Percentiles rank a stretch among this genome's conserved stretches.
phyloP scores from a whole-genome alignment of 2,888 invertebrate species.

The Trichogramma evanescens region DNA sequence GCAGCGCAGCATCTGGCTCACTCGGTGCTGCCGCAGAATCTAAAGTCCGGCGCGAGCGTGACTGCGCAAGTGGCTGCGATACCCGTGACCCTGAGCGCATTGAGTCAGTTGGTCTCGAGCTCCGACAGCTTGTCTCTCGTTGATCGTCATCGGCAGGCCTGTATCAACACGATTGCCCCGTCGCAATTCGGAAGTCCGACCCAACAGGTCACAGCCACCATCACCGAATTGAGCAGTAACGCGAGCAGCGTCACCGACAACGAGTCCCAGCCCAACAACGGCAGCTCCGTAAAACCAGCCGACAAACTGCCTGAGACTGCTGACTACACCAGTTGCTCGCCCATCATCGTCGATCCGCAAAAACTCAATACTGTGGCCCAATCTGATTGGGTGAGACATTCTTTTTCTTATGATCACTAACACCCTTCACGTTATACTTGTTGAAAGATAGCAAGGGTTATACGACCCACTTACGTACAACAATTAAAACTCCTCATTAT shows the following conservation, averaged over 20 bases:
- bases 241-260: constrained; percentile 33
- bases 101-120: constrained; percentile 50
- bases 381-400: constrained; percentile 24
- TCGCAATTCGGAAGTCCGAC: no score
- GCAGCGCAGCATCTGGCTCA: constrained; percentile 61
- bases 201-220: neutral
- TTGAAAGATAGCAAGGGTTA: no score
- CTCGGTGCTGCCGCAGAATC: constrained; percentile 63
- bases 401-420: constrained; percentile 18
- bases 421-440: neutral
- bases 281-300: no score
- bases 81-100: constrained; percentile 58
- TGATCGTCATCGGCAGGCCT: neutral
- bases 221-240: constrained; percentile 36
- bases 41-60: constrained; percentile 50
- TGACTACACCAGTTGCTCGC: constrained; percentile 38
- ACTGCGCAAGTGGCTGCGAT: constrained; percentile 47
- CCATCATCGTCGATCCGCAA: constrained; percentile 41
- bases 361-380: constrained; percentile 33
- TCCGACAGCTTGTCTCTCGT: constrained; percentile 40
- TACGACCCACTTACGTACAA: no score
- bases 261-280: neutral
- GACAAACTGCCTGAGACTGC: constrained; percentile 27
- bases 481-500: no score
- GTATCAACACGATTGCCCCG: neutral